These are phyloP conservation scores for Chanos chanos DNA, from an alignment of 2,797 vertebrate genomes.

Conservation along the genomic window DNA sequence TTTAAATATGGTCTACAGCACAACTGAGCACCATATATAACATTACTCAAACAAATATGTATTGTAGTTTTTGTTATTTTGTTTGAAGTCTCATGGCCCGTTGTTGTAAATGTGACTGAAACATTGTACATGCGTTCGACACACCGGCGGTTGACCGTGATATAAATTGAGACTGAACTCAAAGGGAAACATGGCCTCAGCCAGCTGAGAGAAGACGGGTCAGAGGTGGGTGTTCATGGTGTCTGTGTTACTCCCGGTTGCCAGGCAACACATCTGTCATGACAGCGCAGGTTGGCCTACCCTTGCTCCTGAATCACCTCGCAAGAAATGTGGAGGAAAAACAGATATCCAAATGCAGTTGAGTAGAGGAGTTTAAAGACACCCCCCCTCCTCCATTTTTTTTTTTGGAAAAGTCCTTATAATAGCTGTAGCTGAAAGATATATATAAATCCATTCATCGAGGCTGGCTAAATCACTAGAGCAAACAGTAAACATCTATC, in stretches of 20 bases:
- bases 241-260: constrained; percentile 46
- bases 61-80: no score
- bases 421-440: constrained; percentile 40
- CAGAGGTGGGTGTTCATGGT: constrained; percentile 29
- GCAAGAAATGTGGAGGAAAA: constrained; percentile 15
- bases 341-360: not conserved
- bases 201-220: constrained; percentile 31
- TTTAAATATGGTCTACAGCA: no score
- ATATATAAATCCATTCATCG: constrained; percentile 65
- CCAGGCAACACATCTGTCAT: constrained; percentile 51
- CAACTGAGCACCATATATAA: no score
- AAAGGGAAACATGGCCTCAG: not conserved
- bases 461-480: constrained; percentile 63
- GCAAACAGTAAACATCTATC: constrained; percentile 71
- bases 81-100: no score
- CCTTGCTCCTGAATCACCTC: constrained; percentile 18
- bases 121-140: no score
- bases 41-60: no score
- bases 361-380: constrained; percentile 4
- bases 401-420: constrained; percentile 16
- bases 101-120: no score
- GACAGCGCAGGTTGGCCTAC: constrained; percentile 29
- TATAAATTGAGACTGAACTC: not conserved
- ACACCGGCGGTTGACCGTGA: not conserved
- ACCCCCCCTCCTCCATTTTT: not conserved